These are phyloP conservation scores for Litoditis marina DNA, from an alignment of 2,888 invertebrate species.

Conservation along the genomic window DNA sequence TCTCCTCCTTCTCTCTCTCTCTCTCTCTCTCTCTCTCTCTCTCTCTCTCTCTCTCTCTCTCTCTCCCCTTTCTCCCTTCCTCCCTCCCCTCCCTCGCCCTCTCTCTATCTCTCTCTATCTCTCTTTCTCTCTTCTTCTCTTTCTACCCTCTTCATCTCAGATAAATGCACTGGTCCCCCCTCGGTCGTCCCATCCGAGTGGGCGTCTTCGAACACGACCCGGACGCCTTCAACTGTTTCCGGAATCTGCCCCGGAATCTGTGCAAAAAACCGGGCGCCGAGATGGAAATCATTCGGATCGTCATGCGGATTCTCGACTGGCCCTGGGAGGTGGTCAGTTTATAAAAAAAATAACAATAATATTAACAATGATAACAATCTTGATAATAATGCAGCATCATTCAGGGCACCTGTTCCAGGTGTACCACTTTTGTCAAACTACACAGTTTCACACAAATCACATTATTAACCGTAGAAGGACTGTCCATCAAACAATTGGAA, in stretches of 20 bases:
- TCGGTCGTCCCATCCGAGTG: constrained; percentile 41
- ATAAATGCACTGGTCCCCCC: too few species aligned
- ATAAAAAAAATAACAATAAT: too few species aligned
- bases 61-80: background rate
- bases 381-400: too few species aligned
- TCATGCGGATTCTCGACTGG: constrained; percentile 45
- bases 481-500: too few species aligned
- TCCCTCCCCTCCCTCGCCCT: background rate
- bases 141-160: background rate
- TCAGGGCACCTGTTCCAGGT: too few species aligned
- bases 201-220: constrained; percentile 44
- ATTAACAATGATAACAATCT: too few species aligned
- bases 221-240: constrained; percentile 48
- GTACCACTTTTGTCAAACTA: too few species aligned
- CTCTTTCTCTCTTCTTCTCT: background rate
- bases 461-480: too few species aligned
- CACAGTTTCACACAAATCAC: too few species aligned
- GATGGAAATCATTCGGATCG: constrained; percentile 36
- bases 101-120: background rate
- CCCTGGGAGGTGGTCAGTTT: constrained; percentile 42
- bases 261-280: constrained; percentile 41
- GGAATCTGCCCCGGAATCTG: constrained; percentile 24
- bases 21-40: background rate
- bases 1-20: background rate
- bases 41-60: background rate